Conservation (phyloP, 1,140 invertebrate genomes). For the Diorhabda carinulata region DNA sequence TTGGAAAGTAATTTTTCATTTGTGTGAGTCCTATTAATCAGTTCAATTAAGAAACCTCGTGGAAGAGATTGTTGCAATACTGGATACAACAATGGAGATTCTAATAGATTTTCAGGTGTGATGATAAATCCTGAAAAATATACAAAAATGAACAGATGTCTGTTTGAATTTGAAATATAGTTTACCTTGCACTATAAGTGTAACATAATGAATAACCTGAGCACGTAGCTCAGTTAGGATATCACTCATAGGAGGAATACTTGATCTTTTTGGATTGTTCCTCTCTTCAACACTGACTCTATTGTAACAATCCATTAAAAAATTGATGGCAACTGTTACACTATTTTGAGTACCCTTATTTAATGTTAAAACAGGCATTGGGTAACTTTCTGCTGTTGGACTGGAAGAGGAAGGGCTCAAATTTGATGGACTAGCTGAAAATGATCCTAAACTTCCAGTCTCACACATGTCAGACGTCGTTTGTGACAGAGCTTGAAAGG, state of each 20-base stretch:
- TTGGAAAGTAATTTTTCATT: conserved; percentile 56
- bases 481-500: conserved; percentile 55
- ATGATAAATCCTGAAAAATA: conserved; percentile 23
- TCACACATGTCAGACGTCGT: conserved; percentile 50
- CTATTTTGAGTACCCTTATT: conserved; percentile 43
- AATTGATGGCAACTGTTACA: conserved; percentile 53
- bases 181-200: conserved; percentile 58
- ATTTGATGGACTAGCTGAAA: conserved; percentile 37
- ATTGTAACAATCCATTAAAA: conserved; percentile 65
- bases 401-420: conserved; percentile 43
- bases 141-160: background rate
- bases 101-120: conserved; percentile 21
- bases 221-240: conserved; percentile 56
- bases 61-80: conserved; percentile 63
- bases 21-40: conserved; percentile 56
- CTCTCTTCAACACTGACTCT: conserved; percentile 64
- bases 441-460: conserved; percentile 44
- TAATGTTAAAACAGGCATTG: conserved; percentile 38
- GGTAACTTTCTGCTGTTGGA: conserved; percentile 45
- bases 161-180: background rate
- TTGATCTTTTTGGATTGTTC: conserved; percentile 68
- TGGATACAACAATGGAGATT: conserved; percentile 57
- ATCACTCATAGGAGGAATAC: conserved; percentile 53
- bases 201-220: conserved; percentile 61
- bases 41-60: conserved; percentile 63